These are phyloP conservation scores for Drosophila mettleri DNA, from an alignment of 2,888 invertebrate genomes.

Conservation along the genomic window DNA sequence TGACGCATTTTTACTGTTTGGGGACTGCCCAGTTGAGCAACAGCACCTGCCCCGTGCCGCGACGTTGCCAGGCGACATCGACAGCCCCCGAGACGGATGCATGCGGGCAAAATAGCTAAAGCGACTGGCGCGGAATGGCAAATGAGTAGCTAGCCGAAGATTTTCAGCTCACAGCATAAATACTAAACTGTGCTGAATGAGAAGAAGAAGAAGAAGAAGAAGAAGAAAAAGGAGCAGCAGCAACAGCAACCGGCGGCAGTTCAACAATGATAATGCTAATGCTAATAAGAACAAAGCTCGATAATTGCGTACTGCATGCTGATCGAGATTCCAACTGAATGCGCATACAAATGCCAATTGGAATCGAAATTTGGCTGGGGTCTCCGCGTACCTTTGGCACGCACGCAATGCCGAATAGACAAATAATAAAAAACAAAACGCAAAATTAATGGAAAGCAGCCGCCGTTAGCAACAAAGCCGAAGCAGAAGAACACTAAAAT, in stretches of 20 bases:
- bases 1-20: constrained; percentile 71
- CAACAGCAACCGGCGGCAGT: constrained; percentile 33
- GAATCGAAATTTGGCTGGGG: constrained; percentile 7
- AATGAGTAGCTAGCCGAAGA: constrained; percentile 46
- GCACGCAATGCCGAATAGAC: constrained; percentile 14
- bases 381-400: constrained; percentile 17
- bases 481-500: constrained; percentile 4
- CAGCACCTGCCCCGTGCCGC: not conserved
- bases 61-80: constrained; percentile 20
- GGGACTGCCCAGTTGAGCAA: constrained; percentile 50
- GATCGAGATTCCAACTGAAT: constrained; percentile 41
- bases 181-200: constrained; percentile 4
- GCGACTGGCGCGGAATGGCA: constrained; percentile 47
- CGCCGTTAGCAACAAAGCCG: constrained; percentile 4
- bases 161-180: constrained; percentile 54
- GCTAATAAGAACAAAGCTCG: constrained; percentile 60
- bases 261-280: constrained; percentile 66
- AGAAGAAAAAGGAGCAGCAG: constrained; percentile 6
- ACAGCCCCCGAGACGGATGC: constrained; percentile 65
- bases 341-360: constrained; percentile 9
- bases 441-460: constrained; percentile 6
- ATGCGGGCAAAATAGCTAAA: constrained; percentile 51
- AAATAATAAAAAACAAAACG: not conserved
- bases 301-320: constrained; percentile 54
- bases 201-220: constrained; percentile 18